phyloP scores from a whole-genome alignment of 1,140 invertebrate genomes.

The Homarus americanus region DNA sequence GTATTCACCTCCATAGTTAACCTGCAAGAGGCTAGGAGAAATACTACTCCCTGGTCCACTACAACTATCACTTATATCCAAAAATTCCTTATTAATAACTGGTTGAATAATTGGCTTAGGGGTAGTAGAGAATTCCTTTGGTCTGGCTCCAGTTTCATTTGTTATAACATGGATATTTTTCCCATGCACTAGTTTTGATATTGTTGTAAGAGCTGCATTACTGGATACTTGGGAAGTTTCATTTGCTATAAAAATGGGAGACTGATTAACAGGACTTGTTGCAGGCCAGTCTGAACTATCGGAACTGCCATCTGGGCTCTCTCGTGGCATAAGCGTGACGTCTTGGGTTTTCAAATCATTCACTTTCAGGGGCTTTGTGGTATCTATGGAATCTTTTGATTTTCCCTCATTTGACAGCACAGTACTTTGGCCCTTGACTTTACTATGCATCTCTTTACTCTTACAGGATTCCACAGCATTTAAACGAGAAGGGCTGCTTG shows the following conservation, averaged over 20 bases:
- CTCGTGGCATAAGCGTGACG: conserved; percentile 20
- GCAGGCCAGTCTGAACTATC: conserved; percentile 54
- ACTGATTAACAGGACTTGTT: conserved; percentile 32
- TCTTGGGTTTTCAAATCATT: not conserved
- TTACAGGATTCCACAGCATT: not conserved
- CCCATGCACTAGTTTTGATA: conserved; percentile 23
- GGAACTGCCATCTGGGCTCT: conserved; percentile 64
- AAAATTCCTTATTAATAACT: not conserved
- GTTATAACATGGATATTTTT: not conserved
- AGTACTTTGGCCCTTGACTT: not conserved
- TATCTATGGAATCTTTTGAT: not conserved
- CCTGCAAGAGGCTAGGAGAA: conserved; percentile 60
- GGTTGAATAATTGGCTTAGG: not conserved
- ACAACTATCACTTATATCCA: conserved; percentile 36
- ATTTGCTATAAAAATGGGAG: not conserved
- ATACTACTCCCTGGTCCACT: conserved; percentile 34
- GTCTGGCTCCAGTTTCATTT: conserved; percentile 57
- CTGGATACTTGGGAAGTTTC: conserved; percentile 4
- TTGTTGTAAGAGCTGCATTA: not conserved
- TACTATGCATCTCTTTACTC: not conserved
- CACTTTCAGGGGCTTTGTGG: not conserved
- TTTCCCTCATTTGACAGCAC: not conserved
- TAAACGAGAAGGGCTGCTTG: not conserved
- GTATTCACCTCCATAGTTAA: conserved; percentile 46
- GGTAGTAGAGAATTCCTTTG: conserved; percentile 22